Evolutionary conservation across 2,888 invertebrate species (phyloP), one percentile per base, ranked within the genome.

Genomic region (Drosophila meridionalis): DNA sequence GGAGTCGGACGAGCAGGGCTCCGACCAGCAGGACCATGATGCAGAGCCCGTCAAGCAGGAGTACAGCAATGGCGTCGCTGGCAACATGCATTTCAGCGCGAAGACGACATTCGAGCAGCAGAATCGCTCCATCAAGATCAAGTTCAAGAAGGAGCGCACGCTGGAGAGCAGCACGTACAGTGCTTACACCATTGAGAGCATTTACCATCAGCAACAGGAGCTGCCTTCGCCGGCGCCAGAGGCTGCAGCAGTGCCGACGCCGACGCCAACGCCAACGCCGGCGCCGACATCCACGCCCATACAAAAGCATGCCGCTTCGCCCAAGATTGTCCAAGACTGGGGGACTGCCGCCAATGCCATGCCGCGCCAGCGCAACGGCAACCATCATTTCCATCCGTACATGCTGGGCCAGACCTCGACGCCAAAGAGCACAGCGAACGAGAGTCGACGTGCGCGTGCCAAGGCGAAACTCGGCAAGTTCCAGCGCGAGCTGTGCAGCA

Each of bases 71-170:
- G 82, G 76, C n/a, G 59, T 59, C 5, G 43, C 45, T 4, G 55
- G 61, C n/a, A 58, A 66, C 32, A 92, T 93, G 72, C 92, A 92
- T 26, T 92, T 92, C 43, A 91, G 89, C 52, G 91, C 91, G 38
- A 91, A 92, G 65, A 88, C 91, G 4, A 87, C 91, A 8, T 87
- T 69, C 12, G 91, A 92, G 67, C 91, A 92, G 52, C 92, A 92
- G 73, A 93, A 92, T 70, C 92, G 93, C 79, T 92, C 92, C 8
- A 92, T 93, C 1, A 93, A 93, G 78, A 93, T 93, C 47, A 93
- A 93, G 72, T 93, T 93, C 53, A 93, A 90, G 68, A 92, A 92
- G 66, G 92, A 92, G 36, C 90, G 80, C 57, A 85, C 92, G 7
- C 78, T 85, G 2, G 90, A 91, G 63, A 92, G 92, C 72, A 90